Evolutionary conservation across 2,113 vertebrate genomes (phyloP).

Genomic region (Azemiops feae): DNA sequence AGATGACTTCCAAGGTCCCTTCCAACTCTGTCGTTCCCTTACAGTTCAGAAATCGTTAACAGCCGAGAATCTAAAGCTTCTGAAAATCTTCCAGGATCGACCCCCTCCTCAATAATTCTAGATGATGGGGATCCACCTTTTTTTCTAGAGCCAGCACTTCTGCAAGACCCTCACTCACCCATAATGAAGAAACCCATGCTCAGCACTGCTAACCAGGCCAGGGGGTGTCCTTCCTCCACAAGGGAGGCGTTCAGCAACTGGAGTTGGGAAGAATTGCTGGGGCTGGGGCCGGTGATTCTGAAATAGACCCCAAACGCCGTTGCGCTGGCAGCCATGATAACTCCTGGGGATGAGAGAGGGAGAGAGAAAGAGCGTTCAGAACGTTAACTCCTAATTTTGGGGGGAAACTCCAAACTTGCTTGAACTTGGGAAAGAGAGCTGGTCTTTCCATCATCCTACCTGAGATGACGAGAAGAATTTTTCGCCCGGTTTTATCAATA

Average conservation of each 20-base stretch:
- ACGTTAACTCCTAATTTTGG: background rate
- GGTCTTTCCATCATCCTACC: conserved; percentile 64
- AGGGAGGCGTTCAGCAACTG: conserved; percentile 5
- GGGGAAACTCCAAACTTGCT: background rate
- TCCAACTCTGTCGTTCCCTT: too few species aligned
- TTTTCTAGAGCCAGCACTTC: background rate
- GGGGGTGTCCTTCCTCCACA: conserved; percentile 27
- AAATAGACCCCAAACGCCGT: conserved; percentile 85
- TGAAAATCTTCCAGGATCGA: background rate
- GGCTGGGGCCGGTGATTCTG: conserved; percentile 65
- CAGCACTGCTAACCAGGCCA: conserved; percentile 84
- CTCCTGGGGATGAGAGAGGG: conserved; percentile 63
- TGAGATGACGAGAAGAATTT: conserved; percentile 83
- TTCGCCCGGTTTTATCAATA: conserved; percentile 88
- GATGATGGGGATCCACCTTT: too few species aligned
- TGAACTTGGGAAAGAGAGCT: background rate
- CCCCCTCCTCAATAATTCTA: background rate
- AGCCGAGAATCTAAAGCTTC: background rate
- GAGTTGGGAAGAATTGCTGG: conserved; percentile 57
- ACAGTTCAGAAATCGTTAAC: background rate
- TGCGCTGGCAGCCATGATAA: conserved; percentile 83
- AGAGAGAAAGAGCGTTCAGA: background rate
- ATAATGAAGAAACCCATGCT: conserved; percentile 87
- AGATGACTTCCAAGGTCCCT: too few species aligned
- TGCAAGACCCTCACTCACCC: conserved; percentile 67